Evolutionary conservation across 2,113 vertebrate genomes (phyloP).

Genomic region (Chelonoidis abingdonii): DNA sequence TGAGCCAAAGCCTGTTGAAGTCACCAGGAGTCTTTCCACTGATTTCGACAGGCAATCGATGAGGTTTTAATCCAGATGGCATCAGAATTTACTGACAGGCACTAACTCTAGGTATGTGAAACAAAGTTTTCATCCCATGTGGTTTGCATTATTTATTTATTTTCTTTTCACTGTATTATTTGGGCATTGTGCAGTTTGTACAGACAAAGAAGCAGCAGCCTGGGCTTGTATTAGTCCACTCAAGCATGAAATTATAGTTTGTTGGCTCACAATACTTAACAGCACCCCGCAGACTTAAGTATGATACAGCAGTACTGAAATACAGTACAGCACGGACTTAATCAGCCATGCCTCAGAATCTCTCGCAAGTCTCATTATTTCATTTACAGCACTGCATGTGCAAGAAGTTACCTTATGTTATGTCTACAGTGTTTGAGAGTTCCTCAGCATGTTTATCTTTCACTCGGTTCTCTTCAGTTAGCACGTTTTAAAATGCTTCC

Average conservation of each 20-base stretch:
- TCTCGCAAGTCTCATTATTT: slow-evolving; percentile 58
- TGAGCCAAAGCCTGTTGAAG: background rate
- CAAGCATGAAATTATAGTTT: slow-evolving; percentile 70
- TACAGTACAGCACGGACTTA: slow-evolving; percentile 48
- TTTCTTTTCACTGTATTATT: background rate
- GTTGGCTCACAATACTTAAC: slow-evolving; percentile 61
- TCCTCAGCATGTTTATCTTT: background rate
- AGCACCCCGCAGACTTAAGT: slow-evolving; percentile 50
- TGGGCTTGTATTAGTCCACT: slow-evolving; percentile 47
- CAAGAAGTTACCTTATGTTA: slow-evolving; percentile 37
- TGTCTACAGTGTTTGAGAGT: slow-evolving; percentile 6
- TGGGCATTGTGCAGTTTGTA: background rate
- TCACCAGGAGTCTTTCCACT: background rate
- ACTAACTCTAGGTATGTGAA: background rate
- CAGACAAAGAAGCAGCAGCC: background rate
- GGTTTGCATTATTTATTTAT: background rate
- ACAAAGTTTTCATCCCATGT: background rate
- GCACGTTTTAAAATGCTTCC: background rate
- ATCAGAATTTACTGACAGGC: background rate
- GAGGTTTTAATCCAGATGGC: background rate
- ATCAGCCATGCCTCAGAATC: slow-evolving; percentile 57
- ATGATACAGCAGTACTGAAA: background rate
- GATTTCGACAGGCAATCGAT: background rate
- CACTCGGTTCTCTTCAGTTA: background rate
- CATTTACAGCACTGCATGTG: slow-evolving; percentile 34